Percentiles rank a stretch among this genome's conserved stretches.
phyloP scores from a whole-genome alignment of 2,888 invertebrate species.

The Paralinhomoeus sp. region DNA sequence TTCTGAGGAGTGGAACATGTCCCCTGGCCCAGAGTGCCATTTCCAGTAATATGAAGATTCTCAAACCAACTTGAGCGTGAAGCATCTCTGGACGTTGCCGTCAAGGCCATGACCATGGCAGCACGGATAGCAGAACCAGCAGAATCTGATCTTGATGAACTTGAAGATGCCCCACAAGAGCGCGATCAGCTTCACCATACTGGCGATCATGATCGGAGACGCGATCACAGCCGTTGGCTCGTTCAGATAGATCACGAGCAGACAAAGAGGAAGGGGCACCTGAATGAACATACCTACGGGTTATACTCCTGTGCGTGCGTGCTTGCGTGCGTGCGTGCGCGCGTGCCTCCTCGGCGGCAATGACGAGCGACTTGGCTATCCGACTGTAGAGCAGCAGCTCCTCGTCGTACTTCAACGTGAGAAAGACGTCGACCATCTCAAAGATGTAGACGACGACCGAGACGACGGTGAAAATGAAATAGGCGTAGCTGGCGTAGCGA shows the following conservation, averaged over 20 bases:
- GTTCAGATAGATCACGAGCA: slow-evolving; percentile 16
- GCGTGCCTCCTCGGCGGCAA: slow-evolving; percentile 20
- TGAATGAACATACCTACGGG: too few species aligned
- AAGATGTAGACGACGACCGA: slow-evolving; percentile 2
- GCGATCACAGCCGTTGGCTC: slow-evolving; percentile 20
- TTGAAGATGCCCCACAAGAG: slow-evolving; percentile 24
- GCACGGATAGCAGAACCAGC: slow-evolving; percentile 18
- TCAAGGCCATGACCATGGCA: slow-evolving; percentile 2
- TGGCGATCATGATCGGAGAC: slow-evolving; percentile 18
- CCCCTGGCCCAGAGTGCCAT: too few species aligned
- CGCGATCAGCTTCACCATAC: slow-evolving; percentile 20
- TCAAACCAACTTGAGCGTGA: slow-evolving; percentile 1
- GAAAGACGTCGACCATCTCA: slow-evolving; percentile 22
- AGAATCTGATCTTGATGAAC: slow-evolving; percentile 23
- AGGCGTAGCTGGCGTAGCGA: neutral
- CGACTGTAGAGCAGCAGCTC: slow-evolving; percentile 21
- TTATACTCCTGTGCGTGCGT: too few species aligned
- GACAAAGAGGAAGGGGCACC: slow-evolving; percentile 21
- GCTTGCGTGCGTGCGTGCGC: too few species aligned
- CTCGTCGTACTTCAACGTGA: slow-evolving; percentile 22
- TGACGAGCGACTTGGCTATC: slow-evolving; percentile 23
- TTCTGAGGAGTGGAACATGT: too few species aligned
- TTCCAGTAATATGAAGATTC: too few species aligned
- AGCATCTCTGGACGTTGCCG: slow-evolving; percentile 17
- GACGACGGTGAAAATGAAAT: slow-evolving; percentile 1